Percentiles rank a stretch among this genome's conserved stretches.
These are phyloP conservation scores for Rhingia rostrata DNA, from an alignment of 2,888 invertebrate genomes.

Conservation along the genomic window DNA sequence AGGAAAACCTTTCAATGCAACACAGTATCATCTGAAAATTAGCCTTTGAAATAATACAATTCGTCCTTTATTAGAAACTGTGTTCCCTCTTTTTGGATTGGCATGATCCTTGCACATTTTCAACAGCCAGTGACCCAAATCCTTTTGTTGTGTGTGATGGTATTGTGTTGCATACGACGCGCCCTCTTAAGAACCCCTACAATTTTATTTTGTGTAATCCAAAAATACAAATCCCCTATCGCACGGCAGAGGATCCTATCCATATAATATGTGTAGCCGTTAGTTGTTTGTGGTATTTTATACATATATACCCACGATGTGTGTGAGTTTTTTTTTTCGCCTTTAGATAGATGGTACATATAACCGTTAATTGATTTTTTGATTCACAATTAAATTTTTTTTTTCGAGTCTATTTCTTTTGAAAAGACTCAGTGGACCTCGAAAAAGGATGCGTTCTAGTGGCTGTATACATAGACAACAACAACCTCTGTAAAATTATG, in stretches of 20 bases:
- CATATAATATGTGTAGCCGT: background rate
- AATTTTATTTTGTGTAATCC: conserved; percentile 41
- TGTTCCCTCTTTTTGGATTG: conserved; percentile 45
- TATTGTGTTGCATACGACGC: conserved; percentile 47
- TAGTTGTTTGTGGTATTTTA: background rate
- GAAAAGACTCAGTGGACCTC: conserved; percentile 26
- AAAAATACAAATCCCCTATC: conserved; percentile 16
- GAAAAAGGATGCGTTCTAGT: conserved; percentile 45
- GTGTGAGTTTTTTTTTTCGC: background rate
- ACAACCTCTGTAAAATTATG: conserved; percentile 29
- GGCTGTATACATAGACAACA: conserved; percentile 6
- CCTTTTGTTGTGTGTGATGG: conserved; percentile 61
- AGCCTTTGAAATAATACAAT: conserved; percentile 63
- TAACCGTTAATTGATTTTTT: conserved; percentile 66
- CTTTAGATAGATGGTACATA: conserved; percentile 20
- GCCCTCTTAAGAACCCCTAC: conserved; percentile 54
- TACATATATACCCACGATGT: background rate
- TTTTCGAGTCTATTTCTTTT: background rate
- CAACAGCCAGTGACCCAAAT: conserved; percentile 66
- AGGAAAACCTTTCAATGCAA: conserved; percentile 43
- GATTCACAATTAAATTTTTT: conserved; percentile 36
- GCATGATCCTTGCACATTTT: conserved; percentile 66
- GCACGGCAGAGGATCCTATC: conserved; percentile 17
- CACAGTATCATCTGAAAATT: conserved; percentile 70
- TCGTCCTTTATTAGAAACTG: conserved; percentile 58